Base-by-base conservation (phyloP, 1,140 invertebrate species). In the Drosophila santomea region DNA sequence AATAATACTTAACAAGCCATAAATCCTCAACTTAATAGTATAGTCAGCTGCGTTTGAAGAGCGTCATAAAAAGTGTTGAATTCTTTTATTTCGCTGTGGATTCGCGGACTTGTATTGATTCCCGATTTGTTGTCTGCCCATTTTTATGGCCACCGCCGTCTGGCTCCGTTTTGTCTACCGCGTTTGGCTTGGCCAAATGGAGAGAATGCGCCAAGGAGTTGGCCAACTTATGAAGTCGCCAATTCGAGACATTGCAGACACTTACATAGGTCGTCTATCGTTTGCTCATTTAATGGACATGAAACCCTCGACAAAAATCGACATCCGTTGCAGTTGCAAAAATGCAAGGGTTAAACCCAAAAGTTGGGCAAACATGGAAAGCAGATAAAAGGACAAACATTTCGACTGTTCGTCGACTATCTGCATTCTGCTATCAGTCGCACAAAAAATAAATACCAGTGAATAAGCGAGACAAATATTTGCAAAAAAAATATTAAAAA, bases 111-210 rank as follows among this genome's bases (percentile, higher is more conserved):
- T 38, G 51, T 64, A 74, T 74, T 64, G 59, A 71, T 71, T 71
- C 44, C 44, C 36, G 68, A 71, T 71, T 71, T 58, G 64, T 35
- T 71, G 66, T 71, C 66, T 71, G 68, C 25, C 72, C 71, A 64
- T 74, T 74, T 74, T 74, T 74, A 74, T 74, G 39, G 71, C 52
- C 72, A 50, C 39, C 23, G 60, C 52, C 52, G 41, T 64, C 39
- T 56, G 84, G 84, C 84, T 90, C 84, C 84, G 63, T 74, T 74
- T 72, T 75, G 84, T 78, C 84, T 89, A 69, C 77, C 73, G 36
- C 52, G 64, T 76, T 60, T 88, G 74, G 61, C 10, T 50, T 36
- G 15, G 50, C 15, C 15, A 35, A 52, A 17, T 15, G 35, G 4
- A 6, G 3, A 10, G 35, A 36, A 23, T n/a, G 32, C 32, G 32